phyloP scores from a whole-genome alignment of 2,888 invertebrate genomes.

The Tetragonula carbonaria region DNA sequence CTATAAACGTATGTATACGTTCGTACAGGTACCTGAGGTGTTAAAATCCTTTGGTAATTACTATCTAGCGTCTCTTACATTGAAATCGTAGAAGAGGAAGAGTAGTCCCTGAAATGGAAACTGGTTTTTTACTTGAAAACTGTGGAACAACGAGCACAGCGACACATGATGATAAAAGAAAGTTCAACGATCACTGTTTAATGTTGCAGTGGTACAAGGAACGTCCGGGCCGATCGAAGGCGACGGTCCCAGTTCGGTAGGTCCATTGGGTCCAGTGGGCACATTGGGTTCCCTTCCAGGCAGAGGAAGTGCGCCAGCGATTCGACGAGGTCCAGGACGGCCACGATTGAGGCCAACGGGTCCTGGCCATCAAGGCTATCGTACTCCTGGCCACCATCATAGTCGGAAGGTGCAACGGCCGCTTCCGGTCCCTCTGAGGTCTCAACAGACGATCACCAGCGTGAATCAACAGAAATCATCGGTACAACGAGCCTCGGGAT shows the following conservation, averaged over 20 bases:
- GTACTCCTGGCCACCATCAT: conserved; percentile 83
- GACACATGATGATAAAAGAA: neutral
- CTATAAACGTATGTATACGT: too few relatives aligned
- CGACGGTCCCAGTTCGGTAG: conserved; percentile 77
- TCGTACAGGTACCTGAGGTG: too few relatives aligned
- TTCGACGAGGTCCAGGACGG: conserved; percentile 88
- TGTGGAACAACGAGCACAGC: too few relatives aligned
- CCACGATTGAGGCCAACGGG: conserved; percentile 88
- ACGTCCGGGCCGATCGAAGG: conserved; percentile 74
- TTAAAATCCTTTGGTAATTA: too few relatives aligned
- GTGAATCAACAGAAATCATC: conserved; percentile 67
- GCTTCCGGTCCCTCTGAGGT: conserved; percentile 80
- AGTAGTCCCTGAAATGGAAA: too few relatives aligned
- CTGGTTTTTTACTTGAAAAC: neutral
- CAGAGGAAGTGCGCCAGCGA: conserved; percentile 72
- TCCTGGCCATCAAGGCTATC: conserved; percentile 87
- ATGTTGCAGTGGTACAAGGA: conserved; percentile 66
- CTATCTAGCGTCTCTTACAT: too few relatives aligned
- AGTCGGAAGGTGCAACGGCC: conserved; percentile 77
- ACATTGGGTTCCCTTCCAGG: conserved; percentile 68
- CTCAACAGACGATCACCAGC: conserved; percentile 74
- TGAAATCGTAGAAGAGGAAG: too few relatives aligned
- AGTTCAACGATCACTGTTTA: neutral
- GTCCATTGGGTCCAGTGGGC: conserved; percentile 75
- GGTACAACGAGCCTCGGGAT: conserved; percentile 48